phyloP scores from a whole-genome alignment of 2,888 invertebrate species.

The Ophion obscuratus region DNA sequence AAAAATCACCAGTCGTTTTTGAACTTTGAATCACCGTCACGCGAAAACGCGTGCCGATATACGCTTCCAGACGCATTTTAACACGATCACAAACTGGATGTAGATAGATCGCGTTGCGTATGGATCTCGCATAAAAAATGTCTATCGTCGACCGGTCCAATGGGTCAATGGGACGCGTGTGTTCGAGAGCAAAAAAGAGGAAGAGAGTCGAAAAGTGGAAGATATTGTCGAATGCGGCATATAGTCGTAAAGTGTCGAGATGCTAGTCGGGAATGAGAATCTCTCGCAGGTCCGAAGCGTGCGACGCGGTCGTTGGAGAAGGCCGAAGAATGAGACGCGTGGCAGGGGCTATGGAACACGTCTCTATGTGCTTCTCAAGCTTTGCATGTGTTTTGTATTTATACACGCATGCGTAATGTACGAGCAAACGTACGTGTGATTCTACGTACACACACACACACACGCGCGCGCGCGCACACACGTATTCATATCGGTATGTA shows the following conservation, averaged over 20 bases:
- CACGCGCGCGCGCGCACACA: too few species aligned
- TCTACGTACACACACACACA: too few species aligned
- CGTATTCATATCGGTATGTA: too few species aligned
- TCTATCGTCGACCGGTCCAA: background rate
- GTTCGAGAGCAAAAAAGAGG: background rate
- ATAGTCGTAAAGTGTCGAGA: slow-evolving; percentile 46
- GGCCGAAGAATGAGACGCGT: slow-evolving; percentile 30
- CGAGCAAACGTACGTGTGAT: too few species aligned
- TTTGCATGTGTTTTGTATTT: background rate
- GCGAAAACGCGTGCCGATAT: too few species aligned
- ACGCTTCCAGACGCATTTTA: too few species aligned
- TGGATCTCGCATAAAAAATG: too few species aligned
- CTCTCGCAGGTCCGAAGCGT: background rate
- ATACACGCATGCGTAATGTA: too few species aligned
- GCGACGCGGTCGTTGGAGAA: background rate
- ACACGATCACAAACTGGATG: too few species aligned
- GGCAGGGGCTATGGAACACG: slow-evolving; percentile 37
- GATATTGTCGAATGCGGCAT: background rate
- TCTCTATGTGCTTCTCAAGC: background rate
- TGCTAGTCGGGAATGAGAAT: slow-evolving; percentile 6
- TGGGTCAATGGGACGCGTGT: background rate
- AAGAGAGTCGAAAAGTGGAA: background rate
- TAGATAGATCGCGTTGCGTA: too few species aligned
- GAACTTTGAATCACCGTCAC: too few species aligned
- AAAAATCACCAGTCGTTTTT: too few species aligned